phyloP scores from a whole-genome alignment of 1,140 invertebrate genomes.

The Nebria ingens region DNA sequence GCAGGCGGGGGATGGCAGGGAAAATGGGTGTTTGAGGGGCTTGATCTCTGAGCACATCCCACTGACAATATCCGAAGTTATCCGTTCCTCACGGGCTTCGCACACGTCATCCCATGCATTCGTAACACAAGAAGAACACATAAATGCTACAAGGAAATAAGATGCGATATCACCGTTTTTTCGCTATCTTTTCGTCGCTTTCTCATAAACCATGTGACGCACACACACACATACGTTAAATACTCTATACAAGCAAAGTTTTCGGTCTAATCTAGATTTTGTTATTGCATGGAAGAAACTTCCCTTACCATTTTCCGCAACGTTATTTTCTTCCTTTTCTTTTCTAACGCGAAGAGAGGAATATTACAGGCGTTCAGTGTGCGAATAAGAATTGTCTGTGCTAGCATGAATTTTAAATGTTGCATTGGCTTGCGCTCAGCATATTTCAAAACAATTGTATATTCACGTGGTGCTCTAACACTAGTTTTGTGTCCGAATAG shows the following conservation, averaged over 20 bases:
- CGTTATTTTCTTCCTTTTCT: background rate
- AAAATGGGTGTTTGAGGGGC: no score
- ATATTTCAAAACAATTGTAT: background rate
- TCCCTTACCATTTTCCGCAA: no score
- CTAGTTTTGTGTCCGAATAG: no score
- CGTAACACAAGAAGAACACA: conserved; percentile 1
- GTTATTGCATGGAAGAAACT: background rate
- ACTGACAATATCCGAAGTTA: conserved; percentile 6
- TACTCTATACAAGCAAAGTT: conserved; percentile 3
- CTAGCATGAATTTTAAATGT: conserved; percentile 3
- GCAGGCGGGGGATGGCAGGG: no score
- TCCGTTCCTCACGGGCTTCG: background rate
- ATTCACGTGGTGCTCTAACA: no score
- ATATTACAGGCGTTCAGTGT: background rate
- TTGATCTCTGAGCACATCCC: background rate
- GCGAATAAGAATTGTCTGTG: background rate
- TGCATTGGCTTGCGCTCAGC: background rate
- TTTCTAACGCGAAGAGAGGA: no score
- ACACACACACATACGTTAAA: conserved; percentile 2
- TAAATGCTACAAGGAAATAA: no score
- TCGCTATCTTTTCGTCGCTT: no score
- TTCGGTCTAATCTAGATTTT: conserved; percentile 8
- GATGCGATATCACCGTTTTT: no score
- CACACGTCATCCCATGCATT: background rate
- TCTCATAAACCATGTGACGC: conserved; percentile 1